Conservation (phyloP, 2,888 invertebrate species). For the Nomada ferruginata region DNA sequence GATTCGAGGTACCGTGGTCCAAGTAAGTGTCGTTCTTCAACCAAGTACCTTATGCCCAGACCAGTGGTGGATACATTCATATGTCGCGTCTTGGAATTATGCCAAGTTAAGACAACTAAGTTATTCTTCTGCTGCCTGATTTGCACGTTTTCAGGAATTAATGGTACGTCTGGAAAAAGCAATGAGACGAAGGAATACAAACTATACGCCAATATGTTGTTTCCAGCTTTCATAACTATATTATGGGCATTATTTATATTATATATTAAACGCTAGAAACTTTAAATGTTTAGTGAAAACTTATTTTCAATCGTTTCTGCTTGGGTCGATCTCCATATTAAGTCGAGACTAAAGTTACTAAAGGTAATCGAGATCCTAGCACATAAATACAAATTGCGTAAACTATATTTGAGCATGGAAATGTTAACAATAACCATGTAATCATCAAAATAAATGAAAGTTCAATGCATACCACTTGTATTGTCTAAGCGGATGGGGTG, state of each 20-base stretch:
- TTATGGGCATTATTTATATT: not conserved
- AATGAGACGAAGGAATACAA: not conserved
- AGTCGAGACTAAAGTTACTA: too few species aligned
- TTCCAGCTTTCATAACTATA: not conserved
- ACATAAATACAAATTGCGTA: too few species aligned
- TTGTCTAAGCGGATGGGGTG: conserved; percentile 87
- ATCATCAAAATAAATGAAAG: not conserved
- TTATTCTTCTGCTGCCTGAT: conserved; percentile 75
- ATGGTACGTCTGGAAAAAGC: conserved; percentile 69
- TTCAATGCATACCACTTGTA: conserved; percentile 85
- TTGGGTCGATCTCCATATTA: too few species aligned
- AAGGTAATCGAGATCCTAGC: too few species aligned
- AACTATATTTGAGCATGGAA: too few species aligned
- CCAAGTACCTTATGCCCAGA: conserved; percentile 85
- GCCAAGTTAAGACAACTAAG: conserved; percentile 72
- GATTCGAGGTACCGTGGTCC: conserved; percentile 88
- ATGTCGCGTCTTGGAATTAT: conserved; percentile 8
- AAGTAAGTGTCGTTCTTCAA: conserved; percentile 90
- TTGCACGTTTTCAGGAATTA: conserved; percentile 72
- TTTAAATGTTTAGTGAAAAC: too few species aligned
- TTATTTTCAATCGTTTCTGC: too few species aligned
- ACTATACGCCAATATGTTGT: not conserved
- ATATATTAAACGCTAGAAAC: too few species aligned
- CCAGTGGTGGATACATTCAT: conserved; percentile 21
- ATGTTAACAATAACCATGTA: not conserved